Base-by-base conservation (phyloP, 1,140 invertebrate genomes). In the Lasaia peninsularis region DNA sequence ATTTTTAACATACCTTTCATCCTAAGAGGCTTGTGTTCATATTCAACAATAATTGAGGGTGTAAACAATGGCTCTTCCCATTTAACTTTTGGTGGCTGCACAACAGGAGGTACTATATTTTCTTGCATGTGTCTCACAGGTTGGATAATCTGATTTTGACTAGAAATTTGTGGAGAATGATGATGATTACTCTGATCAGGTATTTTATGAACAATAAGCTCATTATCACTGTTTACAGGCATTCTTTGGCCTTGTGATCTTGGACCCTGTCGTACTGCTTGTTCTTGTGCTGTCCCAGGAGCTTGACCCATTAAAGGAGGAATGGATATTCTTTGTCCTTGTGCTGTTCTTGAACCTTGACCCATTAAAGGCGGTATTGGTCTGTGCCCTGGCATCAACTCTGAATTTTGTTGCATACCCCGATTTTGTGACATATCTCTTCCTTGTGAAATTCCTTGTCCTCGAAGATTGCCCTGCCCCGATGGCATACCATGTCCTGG, bases 21-120 rank as follows among this genome's bases (percentile, higher is more conserved):
- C 76, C 85, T 79, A 48, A 89, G 63, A 56, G 90, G 80, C 65
- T 92, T 91, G 68, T 94, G 94, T 14, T 92, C 92, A 84, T 95
- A 95, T 83, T 95, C 94, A 44, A 95, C 91, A 20, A 95, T 91
- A 61, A 93, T 91, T n/a, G 90, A 88, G 48, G 90, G 86, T 51
- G 88, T 72, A 52, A 90, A 84, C 44, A 90, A 58, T 14, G 85
- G 83, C 51, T 86, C 79, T 58, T 88, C 57, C 86, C 87, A 90
- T 49, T 79, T 75, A 12, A 75, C 68, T 63, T 69, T 73, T 8
- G 59, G 31, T n/a, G 57, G 57, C 16, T 40, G 40, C 14, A 58
- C 44, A 33, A 63, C 40, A 14, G 49, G 18, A 12, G 31, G 33
- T 10, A 8, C 49, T 8, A 63, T n/a, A 59, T 56, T 63, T 58